phyloP scores from a whole-genome alignment of 2,113 vertebrate genomes.

The Misgurnus anguillicaudatus region DNA sequence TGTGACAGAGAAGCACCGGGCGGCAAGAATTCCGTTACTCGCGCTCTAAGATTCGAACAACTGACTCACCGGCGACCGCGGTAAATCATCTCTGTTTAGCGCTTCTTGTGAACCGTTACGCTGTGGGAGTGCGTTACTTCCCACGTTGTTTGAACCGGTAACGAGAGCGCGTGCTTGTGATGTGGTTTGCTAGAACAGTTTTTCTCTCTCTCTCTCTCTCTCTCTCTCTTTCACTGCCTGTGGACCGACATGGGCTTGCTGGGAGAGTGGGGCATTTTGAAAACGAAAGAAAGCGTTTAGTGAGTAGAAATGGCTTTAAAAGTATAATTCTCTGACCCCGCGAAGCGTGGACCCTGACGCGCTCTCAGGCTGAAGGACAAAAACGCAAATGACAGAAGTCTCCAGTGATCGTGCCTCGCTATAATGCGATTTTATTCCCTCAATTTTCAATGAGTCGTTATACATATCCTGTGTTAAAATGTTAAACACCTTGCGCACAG shows the following conservation, averaged over 20 bases:
- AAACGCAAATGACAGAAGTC: conserved; percentile 24
- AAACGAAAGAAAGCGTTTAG: background rate
- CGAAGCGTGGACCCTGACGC: background rate
- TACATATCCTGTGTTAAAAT: background rate
- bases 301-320: background rate
- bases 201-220: too few species aligned
- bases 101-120: background rate
- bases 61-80: conserved; percentile 31
- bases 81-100: background rate
- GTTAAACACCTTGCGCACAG: background rate
- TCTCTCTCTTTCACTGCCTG: too few species aligned
- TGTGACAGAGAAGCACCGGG: conserved; percentile 28
- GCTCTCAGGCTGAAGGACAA: conserved; percentile 1
- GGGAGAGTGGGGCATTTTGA: background rate
- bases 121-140: background rate
- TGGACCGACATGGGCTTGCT: conserved; percentile 30
- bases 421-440: too few species aligned
- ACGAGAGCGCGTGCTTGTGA: conserved; percentile 9
- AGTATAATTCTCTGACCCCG: background rate
- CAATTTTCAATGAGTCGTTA: background rate
- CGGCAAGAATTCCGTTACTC: conserved; percentile 36
- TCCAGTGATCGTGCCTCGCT: conserved; percentile 2
- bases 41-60: conserved; percentile 26
- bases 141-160: background rate
- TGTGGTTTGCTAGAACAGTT: conserved; percentile 44